Evolutionary conservation across 2,797 vertebrate species (phyloP).

Genomic region (Karalla daura): DNA sequence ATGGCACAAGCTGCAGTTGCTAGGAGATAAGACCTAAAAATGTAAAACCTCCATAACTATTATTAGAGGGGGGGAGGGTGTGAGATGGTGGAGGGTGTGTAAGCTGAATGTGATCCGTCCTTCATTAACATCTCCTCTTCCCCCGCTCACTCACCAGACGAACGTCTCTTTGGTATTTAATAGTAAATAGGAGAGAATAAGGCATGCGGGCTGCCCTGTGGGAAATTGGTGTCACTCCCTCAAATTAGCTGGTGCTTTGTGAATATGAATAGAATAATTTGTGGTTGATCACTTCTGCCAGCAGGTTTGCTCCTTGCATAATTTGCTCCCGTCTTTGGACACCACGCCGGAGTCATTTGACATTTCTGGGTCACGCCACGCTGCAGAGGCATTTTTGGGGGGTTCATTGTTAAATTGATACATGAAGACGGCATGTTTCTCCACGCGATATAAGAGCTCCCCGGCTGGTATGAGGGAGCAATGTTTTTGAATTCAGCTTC

Average conservation of each 20-base stretch:
- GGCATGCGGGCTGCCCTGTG: constrained; percentile 61
- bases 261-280: constrained; percentile 84
- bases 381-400: constrained; percentile 68
- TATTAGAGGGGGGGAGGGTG: constrained; percentile 12
- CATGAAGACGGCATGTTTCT: constrained; percentile 65
- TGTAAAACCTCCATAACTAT: constrained; percentile 20
- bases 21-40: constrained; percentile 46
- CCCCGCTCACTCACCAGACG: constrained; percentile 37
- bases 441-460: constrained; percentile 54
- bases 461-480: constrained; percentile 32
- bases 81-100: not conserved
- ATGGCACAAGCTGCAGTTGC: constrained; percentile 45
- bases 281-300: constrained; percentile 79
- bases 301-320: constrained; percentile 79
- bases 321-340: constrained; percentile 70
- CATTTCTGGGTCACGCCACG: constrained; percentile 80
- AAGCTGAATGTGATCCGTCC: constrained; percentile 40
- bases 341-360: constrained; percentile 62
- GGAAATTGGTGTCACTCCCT: constrained; percentile 84
- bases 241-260: constrained; percentile 79
- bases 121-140: constrained; percentile 69
- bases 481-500: constrained; percentile 49
- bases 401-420: constrained; percentile 74
- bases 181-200: constrained; percentile 75
- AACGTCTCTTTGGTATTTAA: constrained; percentile 74